A percentile compares a stretch with the other conserved stretches of the same genome.
These are phyloP conservation scores for Acanthopleura granulata DNA, from an alignment of 2,888 invertebrate species.

Conservation along the genomic window DNA sequence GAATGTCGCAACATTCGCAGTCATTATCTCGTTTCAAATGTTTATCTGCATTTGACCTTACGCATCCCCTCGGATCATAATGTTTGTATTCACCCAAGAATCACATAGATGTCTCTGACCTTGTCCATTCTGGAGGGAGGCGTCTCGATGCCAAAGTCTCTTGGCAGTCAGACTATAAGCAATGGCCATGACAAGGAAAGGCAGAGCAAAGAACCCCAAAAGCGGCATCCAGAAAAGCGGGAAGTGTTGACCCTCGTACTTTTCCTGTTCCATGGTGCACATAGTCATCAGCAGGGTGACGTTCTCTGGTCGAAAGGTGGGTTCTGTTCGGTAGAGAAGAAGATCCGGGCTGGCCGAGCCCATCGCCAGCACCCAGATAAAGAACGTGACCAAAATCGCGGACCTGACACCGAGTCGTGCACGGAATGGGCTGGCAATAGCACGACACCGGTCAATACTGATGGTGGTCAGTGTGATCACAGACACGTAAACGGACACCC, in stretches of 20 bases:
- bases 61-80: too few species aligned
- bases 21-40: too few species aligned
- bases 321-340: background rate
- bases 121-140: background rate
- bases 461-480: slow-evolving; percentile 1
- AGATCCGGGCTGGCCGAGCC: slow-evolving; percentile 4
- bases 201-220: background rate
- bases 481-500: slow-evolving; percentile 6
- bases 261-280: background rate
- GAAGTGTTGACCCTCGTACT: background rate
- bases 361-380: background rate
- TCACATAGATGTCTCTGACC: background rate
- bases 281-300: background rate
- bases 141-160: slow-evolving; percentile 2
- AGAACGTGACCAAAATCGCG: background rate
- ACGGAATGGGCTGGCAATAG: slow-evolving; percentile 3
- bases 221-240: background rate
- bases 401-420: background rate
- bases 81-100: too few species aligned
- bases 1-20: too few species aligned
- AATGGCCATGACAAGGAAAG: slow-evolving; percentile 1
- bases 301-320: slow-evolving; percentile 4
- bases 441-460: slow-evolving; percentile 4
- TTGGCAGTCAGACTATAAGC: background rate
- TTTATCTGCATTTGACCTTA: too few species aligned